Evolutionary conservation across 2,797 vertebrate species (phyloP).

Genomic region (Gallinago nigripennis): DNA sequence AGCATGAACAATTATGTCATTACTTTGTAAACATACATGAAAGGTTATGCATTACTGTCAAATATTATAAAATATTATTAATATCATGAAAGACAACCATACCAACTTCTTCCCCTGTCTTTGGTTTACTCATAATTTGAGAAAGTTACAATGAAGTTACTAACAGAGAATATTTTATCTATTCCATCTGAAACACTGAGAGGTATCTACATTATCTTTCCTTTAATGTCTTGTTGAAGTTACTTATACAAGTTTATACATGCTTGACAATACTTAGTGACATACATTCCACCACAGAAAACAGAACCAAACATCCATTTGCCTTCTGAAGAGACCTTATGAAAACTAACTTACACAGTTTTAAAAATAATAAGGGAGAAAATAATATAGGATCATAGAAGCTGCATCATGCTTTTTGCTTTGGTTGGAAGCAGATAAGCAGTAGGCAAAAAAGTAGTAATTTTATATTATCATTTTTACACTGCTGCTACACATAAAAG

Average conservation of each 20-base stretch:
- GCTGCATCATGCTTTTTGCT: neutral
- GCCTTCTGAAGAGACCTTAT: neutral
- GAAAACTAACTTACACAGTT: neutral
- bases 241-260: neutral
- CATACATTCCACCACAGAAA: neutral
- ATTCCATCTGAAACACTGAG: neutral
- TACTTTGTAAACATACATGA: slow-evolving; percentile 55
- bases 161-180: neutral
- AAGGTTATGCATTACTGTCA: slow-evolving; percentile 43
- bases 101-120: neutral
- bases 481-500: neutral
- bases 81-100: slow-evolving; percentile 15
- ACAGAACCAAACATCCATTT: neutral
- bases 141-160: neutral
- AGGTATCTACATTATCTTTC: neutral
- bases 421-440: neutral
- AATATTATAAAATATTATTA: slow-evolving; percentile 7
- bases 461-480: neutral
- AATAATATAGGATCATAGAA: neutral
- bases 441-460: neutral
- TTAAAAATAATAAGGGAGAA: neutral
- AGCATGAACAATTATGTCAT: slow-evolving; percentile 52
- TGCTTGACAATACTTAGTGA: neutral
- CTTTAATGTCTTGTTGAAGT: neutral
- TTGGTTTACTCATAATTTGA: neutral